These are phyloP conservation scores for Musca vetustissima DNA, from an alignment of 1,140 invertebrate genomes.

Conservation along the genomic window DNA sequence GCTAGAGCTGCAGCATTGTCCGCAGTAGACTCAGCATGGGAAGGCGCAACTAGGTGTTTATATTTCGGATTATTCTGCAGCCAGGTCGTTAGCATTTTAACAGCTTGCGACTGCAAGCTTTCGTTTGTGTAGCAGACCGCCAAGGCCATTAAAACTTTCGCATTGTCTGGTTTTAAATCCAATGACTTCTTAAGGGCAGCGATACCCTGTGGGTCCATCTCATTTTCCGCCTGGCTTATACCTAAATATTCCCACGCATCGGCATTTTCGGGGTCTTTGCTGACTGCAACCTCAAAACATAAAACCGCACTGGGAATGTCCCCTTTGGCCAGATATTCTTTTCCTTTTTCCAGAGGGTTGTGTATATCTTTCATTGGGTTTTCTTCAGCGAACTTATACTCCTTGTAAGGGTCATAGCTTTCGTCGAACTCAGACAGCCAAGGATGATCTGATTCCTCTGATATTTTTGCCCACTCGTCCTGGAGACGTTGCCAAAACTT, in stretches of 20 bases:
- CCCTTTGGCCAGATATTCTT: slow-evolving; percentile 77
- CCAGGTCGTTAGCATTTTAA: slow-evolving; percentile 77
- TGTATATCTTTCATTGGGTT: slow-evolving; percentile 82
- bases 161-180: slow-evolving; percentile 78
- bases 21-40: slow-evolving; percentile 28
- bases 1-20: slow-evolving; percentile 24
- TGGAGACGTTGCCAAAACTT: slow-evolving; percentile 77
- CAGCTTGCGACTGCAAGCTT: slow-evolving; percentile 75
- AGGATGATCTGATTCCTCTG: slow-evolving; percentile 62
- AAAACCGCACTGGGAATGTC: slow-evolving; percentile 94
- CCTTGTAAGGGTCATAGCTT: slow-evolving; percentile 68
- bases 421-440: slow-evolving; percentile 70
- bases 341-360: slow-evolving; percentile 86
- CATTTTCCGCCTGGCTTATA: slow-evolving; percentile 84
- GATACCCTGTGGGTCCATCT: slow-evolving; percentile 80
- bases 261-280: slow-evolving; percentile 77
- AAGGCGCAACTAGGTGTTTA: slow-evolving; percentile 63
- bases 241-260: slow-evolving; percentile 84
- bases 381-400: slow-evolving; percentile 81
- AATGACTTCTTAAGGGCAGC: slow-evolving; percentile 85
- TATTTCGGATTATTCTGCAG: slow-evolving; percentile 85
- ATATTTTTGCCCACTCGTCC: slow-evolving; percentile 75
- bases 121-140: slow-evolving; percentile 97
- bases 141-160: slow-evolving; percentile 83
- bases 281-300: slow-evolving; percentile 93